Evolutionary conservation across 2,113 vertebrate genomes (phyloP).

Genomic region (Oryzias curvinotus): DNA sequence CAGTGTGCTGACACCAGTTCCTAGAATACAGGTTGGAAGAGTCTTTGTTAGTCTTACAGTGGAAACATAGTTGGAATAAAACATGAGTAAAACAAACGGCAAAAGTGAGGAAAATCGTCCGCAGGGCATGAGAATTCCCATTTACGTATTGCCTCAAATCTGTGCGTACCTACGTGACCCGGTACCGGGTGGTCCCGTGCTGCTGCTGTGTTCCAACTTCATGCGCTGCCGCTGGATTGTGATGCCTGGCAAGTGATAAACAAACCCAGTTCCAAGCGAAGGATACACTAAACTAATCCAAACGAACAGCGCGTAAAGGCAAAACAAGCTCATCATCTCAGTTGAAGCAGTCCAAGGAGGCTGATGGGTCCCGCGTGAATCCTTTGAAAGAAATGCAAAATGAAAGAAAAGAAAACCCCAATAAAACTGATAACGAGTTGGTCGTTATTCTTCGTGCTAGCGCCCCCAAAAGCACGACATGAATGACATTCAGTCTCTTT

Average conservation of each 20-base stretch:
- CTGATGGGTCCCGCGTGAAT: slow-evolving; percentile 29
- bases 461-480: slow-evolving; percentile 27
- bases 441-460: slow-evolving; percentile 26
- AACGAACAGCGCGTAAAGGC: slow-evolving; percentile 57
- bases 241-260: slow-evolving; percentile 73
- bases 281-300: slow-evolving; percentile 53
- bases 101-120: too few species aligned
- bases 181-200: slow-evolving; percentile 59
- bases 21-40: slow-evolving; percentile 62
- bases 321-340: slow-evolving; percentile 39
- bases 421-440: slow-evolving; percentile 11
- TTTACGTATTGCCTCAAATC: background rate
- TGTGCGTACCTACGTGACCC: slow-evolving; percentile 60
- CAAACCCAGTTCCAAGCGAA: slow-evolving; percentile 68
- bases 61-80: too few species aligned
- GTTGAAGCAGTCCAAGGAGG: slow-evolving; percentile 11
- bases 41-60: too few species aligned
- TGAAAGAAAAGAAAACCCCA: slow-evolving; percentile 11
- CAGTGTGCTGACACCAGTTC: slow-evolving; percentile 94
- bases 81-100: too few species aligned
- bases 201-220: slow-evolving; percentile 60
- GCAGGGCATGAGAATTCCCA: too few species aligned
- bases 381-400: slow-evolving; percentile 10
- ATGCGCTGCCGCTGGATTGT: slow-evolving; percentile 67
- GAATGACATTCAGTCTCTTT: slow-evolving; percentile 50